These are phyloP conservation scores for Thamnophis sirtalis DNA, from an alignment of 2,113 vertebrate species.

Conservation along the genomic window DNA sequence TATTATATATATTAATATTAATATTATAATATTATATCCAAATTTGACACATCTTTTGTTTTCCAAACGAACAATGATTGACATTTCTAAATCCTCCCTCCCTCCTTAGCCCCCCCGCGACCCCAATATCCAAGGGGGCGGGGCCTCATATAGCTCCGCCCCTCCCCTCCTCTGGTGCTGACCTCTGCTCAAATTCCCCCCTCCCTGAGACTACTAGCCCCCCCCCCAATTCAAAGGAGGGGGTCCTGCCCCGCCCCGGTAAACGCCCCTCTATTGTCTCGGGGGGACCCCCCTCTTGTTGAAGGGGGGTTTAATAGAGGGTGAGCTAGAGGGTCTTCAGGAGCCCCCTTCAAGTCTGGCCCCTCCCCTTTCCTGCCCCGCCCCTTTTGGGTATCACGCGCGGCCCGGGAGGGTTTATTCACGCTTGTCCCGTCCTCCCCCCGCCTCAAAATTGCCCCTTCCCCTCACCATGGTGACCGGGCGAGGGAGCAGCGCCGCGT, in stretches of 20 bases:
- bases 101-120: neutral
- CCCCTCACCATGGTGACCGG: slow-evolving; percentile 1
- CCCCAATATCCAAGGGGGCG: neutral
- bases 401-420: neutral
- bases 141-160: neutral
- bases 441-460: neutral
- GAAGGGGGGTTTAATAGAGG: too few species aligned
- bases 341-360: neutral
- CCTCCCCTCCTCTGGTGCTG: neutral
- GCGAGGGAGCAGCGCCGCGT: neutral
- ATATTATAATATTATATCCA: too few species aligned
- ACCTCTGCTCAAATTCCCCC: neutral
- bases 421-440: neutral
- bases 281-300: neutral
- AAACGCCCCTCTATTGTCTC: neutral
- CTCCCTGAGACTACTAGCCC: neutral
- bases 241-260: neutral
- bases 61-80: too few species aligned
- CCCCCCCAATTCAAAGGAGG: neutral
- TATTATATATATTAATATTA: too few species aligned
- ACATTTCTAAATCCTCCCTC: neutral
- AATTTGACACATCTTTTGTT: too few species aligned
- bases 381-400: neutral
- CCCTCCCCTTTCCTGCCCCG: neutral
- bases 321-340: neutral